phyloP scores from a whole-genome alignment of 1,140 invertebrate genomes.

The Dendroctonus valens region DNA sequence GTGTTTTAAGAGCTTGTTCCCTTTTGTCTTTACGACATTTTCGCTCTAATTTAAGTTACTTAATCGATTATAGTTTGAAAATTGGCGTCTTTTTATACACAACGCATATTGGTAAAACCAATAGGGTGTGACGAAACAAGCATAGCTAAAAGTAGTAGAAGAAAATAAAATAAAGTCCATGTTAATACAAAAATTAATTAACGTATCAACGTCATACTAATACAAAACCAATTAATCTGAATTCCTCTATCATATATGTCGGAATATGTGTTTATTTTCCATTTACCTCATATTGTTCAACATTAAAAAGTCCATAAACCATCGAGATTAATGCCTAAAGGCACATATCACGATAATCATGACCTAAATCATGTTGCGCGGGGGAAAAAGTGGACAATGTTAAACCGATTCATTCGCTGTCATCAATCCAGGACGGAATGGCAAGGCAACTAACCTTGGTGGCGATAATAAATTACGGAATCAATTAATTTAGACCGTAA shows the following conservation, averaged over 20 bases:
- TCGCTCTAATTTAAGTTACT: too few species aligned
- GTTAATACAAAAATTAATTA: too few species aligned
- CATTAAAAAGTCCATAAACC: slow-evolving; percentile 26
- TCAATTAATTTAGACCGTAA: slow-evolving; percentile 31
- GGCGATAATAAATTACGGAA: slow-evolving; percentile 26
- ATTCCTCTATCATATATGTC: background rate
- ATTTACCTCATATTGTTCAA: slow-evolving; percentile 10
- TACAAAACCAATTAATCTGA: background rate
- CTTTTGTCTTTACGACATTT: too few species aligned
- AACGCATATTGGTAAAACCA: too few species aligned
- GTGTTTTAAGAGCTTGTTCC: too few species aligned
- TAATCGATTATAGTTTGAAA: too few species aligned
- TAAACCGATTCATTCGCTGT: slow-evolving; percentile 31
- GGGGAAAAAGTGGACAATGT: slow-evolving; percentile 31
- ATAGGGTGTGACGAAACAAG: too few species aligned
- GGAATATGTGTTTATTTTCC: slow-evolving; percentile 3
- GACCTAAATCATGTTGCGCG: slow-evolving; percentile 28
- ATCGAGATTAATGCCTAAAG: slow-evolving; percentile 21
- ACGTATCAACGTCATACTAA: too few species aligned
- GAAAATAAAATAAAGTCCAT: too few species aligned
- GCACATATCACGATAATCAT: slow-evolving; percentile 29
- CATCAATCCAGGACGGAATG: slow-evolving; percentile 26
- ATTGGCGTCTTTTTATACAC: too few species aligned
- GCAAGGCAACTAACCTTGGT: slow-evolving; percentile 30
- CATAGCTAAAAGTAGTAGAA: too few species aligned